A percentile compares a stretch with the other conserved stretches of the same genome.
Conservation (phyloP, 2,113 vertebrate species). For the Probosciger aterrimus region DNA sequence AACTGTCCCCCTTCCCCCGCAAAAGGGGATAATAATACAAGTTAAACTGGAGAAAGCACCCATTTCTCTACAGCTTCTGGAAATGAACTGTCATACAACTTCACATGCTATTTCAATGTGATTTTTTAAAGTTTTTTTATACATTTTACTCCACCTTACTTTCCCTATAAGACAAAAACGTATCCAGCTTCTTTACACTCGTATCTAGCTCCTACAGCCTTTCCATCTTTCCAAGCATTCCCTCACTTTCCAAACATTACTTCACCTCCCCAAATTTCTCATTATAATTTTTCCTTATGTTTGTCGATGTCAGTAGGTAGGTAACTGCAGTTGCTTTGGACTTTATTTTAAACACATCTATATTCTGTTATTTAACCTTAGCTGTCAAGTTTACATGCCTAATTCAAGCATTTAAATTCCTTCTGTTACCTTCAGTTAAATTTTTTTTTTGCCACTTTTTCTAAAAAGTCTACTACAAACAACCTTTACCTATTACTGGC, state of each 20-base stretch:
- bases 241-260: background rate
- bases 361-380: background rate
- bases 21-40: background rate
- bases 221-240: background rate
- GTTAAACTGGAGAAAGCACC: background rate
- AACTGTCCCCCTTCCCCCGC: accelerated
- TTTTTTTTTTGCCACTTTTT: background rate
- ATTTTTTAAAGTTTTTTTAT: background rate
- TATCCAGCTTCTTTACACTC: background rate
- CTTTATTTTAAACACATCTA: background rate
- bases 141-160: background rate
- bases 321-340: background rate
- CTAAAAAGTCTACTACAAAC: background rate
- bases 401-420: background rate
- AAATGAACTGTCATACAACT: background rate
- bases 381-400: background rate
- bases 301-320: background rate
- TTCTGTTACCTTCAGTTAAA: background rate
- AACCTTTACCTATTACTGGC: background rate
- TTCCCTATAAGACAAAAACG: background rate
- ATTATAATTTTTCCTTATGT: background rate
- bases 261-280: background rate
- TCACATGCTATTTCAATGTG: background rate
- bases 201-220: background rate
- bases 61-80: background rate